Percentiles rank a stretch among this genome's conserved stretches.
Evolutionary conservation across 2,888 invertebrate genomes (phyloP).

Genomic region (Lymantria monacha): DNA sequence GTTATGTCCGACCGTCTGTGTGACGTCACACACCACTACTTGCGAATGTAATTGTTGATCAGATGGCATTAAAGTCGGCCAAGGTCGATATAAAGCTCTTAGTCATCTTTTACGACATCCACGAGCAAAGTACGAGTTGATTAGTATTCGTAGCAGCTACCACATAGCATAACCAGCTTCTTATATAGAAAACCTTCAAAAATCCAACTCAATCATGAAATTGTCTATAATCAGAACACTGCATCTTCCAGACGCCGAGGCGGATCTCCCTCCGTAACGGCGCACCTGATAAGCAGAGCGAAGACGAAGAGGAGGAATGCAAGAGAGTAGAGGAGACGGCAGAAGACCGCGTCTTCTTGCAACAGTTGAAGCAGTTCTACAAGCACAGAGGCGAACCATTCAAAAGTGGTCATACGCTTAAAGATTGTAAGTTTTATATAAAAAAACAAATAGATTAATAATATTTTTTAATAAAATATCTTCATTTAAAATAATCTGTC

Average conservation of each 20-base stretch:
- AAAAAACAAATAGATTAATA: background rate
- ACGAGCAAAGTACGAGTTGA: too few relatives aligned
- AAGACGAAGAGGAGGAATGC: slow-evolving; percentile 44
- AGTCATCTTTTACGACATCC: too few relatives aligned
- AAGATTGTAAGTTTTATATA: slow-evolving; percentile 62
- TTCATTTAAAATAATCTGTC: too few relatives aligned
- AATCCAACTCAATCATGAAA: background rate
- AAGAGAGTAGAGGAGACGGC: slow-evolving; percentile 31
- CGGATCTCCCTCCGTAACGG: slow-evolving; percentile 69
- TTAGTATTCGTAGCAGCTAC: too few relatives aligned
- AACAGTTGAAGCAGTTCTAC: slow-evolving; percentile 58
- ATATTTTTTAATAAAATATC: too few relatives aligned
- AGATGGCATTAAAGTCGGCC: too few relatives aligned
- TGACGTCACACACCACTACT: too few relatives aligned
- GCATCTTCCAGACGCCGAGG: slow-evolving; percentile 47
- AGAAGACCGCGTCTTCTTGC: slow-evolving; percentile 60
- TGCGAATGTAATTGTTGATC: too few relatives aligned
- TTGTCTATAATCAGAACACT: background rate
- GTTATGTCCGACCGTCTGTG: too few relatives aligned
- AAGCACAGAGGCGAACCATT: slow-evolving; percentile 47
- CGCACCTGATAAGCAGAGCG: slow-evolving; percentile 45
- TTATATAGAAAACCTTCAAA: too few relatives aligned
- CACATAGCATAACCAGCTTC: too few relatives aligned
- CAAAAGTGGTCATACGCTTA: slow-evolving; percentile 46
- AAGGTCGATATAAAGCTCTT: too few relatives aligned